Percentiles rank a stretch among this genome's conserved stretches.
These are phyloP conservation scores for Lepus americanus DNA, from an alignment of 2,113 vertebrate species.

Conservation along the genomic window DNA sequence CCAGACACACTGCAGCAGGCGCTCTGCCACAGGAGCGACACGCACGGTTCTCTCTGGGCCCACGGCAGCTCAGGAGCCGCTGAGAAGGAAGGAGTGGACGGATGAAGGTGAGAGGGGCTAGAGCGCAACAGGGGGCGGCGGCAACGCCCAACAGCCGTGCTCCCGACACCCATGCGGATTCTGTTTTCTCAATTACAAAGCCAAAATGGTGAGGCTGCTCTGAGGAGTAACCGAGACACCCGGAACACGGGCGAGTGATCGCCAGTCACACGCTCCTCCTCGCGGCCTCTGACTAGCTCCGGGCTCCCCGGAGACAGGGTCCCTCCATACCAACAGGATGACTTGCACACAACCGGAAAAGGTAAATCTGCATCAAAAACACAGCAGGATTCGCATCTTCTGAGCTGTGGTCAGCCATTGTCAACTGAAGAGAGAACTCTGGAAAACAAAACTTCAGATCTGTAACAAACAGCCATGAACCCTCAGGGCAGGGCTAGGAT, in stretches of 20 bases:
- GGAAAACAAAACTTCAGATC: not conserved
- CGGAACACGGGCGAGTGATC: not conserved
- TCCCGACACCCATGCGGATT: not conserved
- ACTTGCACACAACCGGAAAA: not conserved
- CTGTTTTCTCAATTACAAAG: not conserved
- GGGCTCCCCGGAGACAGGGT: too few relatives aligned
- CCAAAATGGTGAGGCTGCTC: not conserved
- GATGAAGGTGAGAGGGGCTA: not conserved
- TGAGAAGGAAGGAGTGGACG: not conserved
- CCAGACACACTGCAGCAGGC: not conserved
- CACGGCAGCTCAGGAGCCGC: not conserved
- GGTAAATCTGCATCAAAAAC: not conserved
- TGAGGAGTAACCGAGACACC: not conserved
- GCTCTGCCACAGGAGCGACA: too few relatives aligned
- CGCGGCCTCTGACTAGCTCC: fast-evolving
- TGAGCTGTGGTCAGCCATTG: not conserved
- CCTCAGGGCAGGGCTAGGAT: not conserved
- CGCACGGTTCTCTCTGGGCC: not conserved
- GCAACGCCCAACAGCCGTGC: not conserved
- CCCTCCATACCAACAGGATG: not conserved
- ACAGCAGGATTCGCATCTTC: not conserved
- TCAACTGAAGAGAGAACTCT: not conserved
- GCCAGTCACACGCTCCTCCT: not conserved
- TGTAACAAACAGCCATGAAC: too few relatives aligned
- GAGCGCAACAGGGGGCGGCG: too few relatives aligned